Evolutionary conservation across 1,140 invertebrate species (phyloP).

Genomic region (Thalassaphorura encarpata): DNA sequence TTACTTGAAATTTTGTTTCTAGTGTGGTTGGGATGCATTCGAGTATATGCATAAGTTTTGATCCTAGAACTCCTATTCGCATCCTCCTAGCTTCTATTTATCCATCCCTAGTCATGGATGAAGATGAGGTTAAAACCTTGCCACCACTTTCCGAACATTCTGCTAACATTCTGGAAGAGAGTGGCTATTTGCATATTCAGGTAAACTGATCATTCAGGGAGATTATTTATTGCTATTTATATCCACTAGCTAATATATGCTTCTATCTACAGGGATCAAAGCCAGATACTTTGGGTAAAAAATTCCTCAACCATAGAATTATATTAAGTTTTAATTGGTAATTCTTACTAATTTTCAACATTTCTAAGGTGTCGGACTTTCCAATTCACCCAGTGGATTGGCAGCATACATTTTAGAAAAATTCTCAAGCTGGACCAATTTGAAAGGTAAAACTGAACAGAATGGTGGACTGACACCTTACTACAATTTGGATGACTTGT

Average conservation of each 20-base stretch:
- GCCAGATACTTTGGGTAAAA: constrained; percentile 17
- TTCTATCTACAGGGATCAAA: constrained; percentile 42
- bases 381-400: constrained; percentile 39
- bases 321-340: not conserved
- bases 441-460: constrained; percentile 19
- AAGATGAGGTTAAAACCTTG: not conserved
- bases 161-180: constrained; percentile 37
- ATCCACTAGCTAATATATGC: no score
- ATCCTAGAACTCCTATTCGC: constrained; percentile 38
- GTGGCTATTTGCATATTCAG: constrained; percentile 58
- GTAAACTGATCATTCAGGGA: no score
- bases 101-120: constrained; percentile 19
- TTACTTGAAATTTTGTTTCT: constrained; percentile 7
- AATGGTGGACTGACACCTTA: constrained; percentile 42
- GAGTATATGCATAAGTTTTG: constrained; percentile 34
- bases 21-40: constrained; percentile 40
- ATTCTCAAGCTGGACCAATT: constrained; percentile 45
- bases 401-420: constrained; percentile 50
- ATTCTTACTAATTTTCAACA: not conserved
- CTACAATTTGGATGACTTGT: constrained; percentile 44
- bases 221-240: no score
- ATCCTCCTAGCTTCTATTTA: constrained; percentile 41
- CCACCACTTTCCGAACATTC: constrained; percentile 31
- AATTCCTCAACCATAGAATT: not conserved
- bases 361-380: constrained; percentile 9